These are phyloP conservation scores for Micrastur ruficollis DNA, from an alignment of 2,797 vertebrate genomes.

Conservation along the genomic window DNA sequence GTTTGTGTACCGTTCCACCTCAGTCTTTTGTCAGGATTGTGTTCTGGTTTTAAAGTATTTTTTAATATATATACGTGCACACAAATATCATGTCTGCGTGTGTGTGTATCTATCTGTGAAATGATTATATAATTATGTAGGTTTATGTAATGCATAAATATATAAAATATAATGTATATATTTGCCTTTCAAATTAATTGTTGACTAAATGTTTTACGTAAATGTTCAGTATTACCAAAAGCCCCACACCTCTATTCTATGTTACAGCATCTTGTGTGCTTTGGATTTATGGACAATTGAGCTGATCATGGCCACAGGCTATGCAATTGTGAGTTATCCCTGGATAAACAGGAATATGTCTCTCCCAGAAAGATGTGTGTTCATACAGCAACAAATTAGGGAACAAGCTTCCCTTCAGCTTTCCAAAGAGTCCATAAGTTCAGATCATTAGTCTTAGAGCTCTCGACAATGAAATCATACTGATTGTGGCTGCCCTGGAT, in stretches of 20 bases:
- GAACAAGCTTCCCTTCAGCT: background rate
- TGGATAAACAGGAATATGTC: background rate
- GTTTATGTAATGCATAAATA: background rate
- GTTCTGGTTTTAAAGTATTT: background rate
- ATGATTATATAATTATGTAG: background rate
- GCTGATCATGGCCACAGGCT: background rate
- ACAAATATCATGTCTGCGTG: no score
- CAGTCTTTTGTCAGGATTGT: background rate
- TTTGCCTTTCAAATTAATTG: background rate
- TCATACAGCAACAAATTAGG: background rate
- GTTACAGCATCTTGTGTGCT: background rate
- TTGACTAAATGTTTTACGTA: background rate
- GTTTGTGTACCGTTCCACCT: background rate
- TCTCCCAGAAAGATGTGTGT: background rate
- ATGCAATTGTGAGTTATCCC: background rate
- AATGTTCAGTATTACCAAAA: background rate
- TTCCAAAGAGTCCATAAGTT: background rate
- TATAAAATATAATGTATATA: fast-evolving
- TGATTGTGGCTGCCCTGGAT: background rate
- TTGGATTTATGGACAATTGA: background rate
- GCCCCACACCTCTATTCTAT: background rate
- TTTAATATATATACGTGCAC: background rate
- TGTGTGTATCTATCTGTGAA: background rate
- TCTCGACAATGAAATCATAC: background rate
- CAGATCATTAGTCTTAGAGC: background rate